Evolutionary conservation across 2,113 vertebrate species (phyloP), one percentile per base, ranked within the genome.

Genomic region (Zosterops pallidus): DNA sequence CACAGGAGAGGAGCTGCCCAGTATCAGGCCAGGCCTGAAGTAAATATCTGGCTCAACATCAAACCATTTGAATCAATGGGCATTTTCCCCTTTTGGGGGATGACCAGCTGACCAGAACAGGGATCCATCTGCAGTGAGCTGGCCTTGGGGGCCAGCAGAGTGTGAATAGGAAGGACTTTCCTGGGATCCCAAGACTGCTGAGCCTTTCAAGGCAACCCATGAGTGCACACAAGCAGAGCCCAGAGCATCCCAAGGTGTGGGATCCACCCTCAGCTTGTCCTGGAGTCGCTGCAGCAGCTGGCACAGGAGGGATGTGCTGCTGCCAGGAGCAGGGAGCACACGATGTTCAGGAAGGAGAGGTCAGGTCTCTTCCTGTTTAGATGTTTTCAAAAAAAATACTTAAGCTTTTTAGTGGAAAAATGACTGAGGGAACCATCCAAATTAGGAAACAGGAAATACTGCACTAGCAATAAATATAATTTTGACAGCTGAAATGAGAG

Each of bases 281-380:
- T 21, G 42, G 33, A 68, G 83, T 59, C 2, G 0, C 41, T 0
- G 3, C 39, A 56, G 93, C 41, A 63, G 42, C 50, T 97, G 97
- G 97, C 96, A 90, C 52, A 33, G n/a, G 74, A 82, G 63, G 1
- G 11, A 47, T 63, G 12, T 70, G 56, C 86, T 62, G 63, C 57
- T 92, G 89, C 93, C 95, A 96, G 94, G 69, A 94, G 60, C 74
- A 83, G 83, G 50, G 49, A 94, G 95, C 82, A 96, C 95, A 89
- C 8, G 10, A 94, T 95, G 90, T 97, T 90, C 90, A 53, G 60
- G 62, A 86, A 93, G 80, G 77, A 95, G 86, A 93, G 91, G 84
- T 95, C 94, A 83, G 83, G 64, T 95, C 96, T 96, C 85, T 95
- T 95, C 96, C 96, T 97, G 97, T 94, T 97, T 89, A 89, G 95